Evolutionary conservation across 2,888 invertebrate genomes (phyloP), one percentile per base, ranked within the genome.

Genomic region (Eilema sororculum): DNA sequence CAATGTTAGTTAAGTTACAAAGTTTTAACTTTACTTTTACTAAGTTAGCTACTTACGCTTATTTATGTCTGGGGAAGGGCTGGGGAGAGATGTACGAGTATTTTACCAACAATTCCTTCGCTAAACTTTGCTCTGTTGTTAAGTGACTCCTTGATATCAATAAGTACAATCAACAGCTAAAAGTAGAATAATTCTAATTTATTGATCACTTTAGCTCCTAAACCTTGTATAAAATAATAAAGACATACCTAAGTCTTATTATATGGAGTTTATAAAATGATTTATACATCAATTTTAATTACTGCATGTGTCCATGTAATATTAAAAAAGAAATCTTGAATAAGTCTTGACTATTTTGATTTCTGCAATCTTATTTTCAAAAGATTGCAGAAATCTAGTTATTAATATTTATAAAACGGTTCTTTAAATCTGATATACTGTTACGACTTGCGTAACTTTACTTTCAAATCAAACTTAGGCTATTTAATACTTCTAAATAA

Each of bases 401-500:
- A 20, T 1, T 20, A 46, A 52, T n/a, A 52, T 52, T 52, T n/a
- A 52, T n/a, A 52, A n/a, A 52, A 5, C 9, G n/a, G 8, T 52
- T 9, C 8, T 25, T 41, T 22, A 37, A 67, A 33, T 37, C 24
- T n/a, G 20, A 28, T 30, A 46, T 69, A 70, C 62, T 68, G 72
- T 74, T 67, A 58, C 65, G 22, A 28, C 68, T 67, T 74, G 59
- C 60, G 70, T n/a, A 28, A 58, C 20, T 69, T 59, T 63, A 52
- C 37, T 71, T 65, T 46, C 65, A 62, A 70, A 60, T 69, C 33
- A 64, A 69, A 69, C 52, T 67, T 71, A 58, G 67, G 62, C 28
- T 52, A 37, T 59, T 59, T 68, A 63, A 66, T 62, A 69, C 65
- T 59, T 69, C 33, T 59, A 69, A 33, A 77, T 77, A 76, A 76